Conservation (phyloP, 1,140 invertebrate genomes). For the Ptiloglossa arizonensis region DNA sequence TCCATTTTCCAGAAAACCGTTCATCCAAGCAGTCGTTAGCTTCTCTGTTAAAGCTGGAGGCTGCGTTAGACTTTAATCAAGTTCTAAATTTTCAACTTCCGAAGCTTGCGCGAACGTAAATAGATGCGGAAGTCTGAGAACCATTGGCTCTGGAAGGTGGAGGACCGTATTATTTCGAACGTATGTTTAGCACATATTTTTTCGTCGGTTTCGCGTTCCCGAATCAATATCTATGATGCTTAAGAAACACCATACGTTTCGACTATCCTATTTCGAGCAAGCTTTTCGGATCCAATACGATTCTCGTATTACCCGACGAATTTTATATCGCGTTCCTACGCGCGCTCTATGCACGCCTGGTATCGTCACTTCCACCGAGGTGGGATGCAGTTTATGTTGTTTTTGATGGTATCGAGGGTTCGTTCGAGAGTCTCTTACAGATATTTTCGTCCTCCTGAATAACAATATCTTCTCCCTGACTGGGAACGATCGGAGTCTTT, state of each 20-base stretch:
- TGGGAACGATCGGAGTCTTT: not conserved
- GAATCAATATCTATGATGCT: not conserved
- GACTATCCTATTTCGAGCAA: not conserved
- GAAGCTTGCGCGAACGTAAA: not conserved
- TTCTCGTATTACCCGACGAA: not conserved
- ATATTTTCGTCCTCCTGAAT: conserved; percentile 35
- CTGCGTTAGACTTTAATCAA: not conserved
- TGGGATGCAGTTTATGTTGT: conserved; percentile 32
- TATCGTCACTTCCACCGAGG: conserved; percentile 10
- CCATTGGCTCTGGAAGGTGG: too few species aligned
- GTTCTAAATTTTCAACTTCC: not conserved
- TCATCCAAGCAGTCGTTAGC: conserved; percentile 2
- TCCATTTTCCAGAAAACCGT: conserved; percentile 24
- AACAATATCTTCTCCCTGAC: conserved; percentile 5
- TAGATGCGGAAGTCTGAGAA: too few species aligned
- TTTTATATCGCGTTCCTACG: not conserved
- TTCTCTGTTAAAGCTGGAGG: conserved; percentile 10
- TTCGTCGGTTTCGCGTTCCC: too few species aligned
- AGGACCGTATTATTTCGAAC: too few species aligned
- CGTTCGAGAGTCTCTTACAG: conserved; percentile 2
- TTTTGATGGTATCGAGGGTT: conserved; percentile 22
- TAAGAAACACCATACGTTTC: not conserved
- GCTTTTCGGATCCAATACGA: not conserved
- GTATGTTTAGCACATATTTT: too few species aligned
- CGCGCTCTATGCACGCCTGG: not conserved